phyloP scores from a whole-genome alignment of 1,140 invertebrate genomes.

The Drosophila parvula region DNA sequence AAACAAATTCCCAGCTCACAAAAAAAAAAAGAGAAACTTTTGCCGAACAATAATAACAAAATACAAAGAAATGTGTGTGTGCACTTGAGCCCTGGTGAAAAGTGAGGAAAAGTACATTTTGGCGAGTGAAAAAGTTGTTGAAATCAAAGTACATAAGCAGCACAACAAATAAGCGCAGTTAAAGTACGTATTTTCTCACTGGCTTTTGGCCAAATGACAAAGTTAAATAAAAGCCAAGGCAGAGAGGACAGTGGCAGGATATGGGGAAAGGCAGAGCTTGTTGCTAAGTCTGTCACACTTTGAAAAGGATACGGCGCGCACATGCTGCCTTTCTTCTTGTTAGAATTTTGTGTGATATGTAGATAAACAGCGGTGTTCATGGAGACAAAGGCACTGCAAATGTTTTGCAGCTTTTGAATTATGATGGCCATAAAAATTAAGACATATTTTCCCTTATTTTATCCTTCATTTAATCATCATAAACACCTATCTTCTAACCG shows the following conservation, averaged over 20 bases:
- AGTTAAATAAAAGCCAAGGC: conserved; percentile 42
- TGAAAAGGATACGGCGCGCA: conserved; percentile 52
- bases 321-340: conserved; percentile 35
- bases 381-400: neutral
- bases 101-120: conserved; percentile 16
- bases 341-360: conserved; percentile 13
- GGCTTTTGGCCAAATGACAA: conserved; percentile 51
- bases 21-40: conserved; percentile 25
- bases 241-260: neutral
- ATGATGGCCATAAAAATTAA: too few species aligned
- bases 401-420: neutral
- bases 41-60: conserved; percentile 45
- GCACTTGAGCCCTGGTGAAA: conserved; percentile 36
- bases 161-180: conserved; percentile 53
- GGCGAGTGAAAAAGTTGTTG: conserved; percentile 40
- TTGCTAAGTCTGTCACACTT: conserved; percentile 54
- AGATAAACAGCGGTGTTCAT: neutral
- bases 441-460: neutral
- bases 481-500: too few species aligned
- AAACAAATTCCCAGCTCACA: conserved; percentile 43
- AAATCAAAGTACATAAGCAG: conserved; percentile 62
- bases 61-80: conserved; percentile 40
- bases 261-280: conserved; percentile 16
- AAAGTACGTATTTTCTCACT: conserved; percentile 47
- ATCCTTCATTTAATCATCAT: too few species aligned